Percentiles rank a stretch among this genome's conserved stretches.
These are phyloP conservation scores for Chaitophorus viminalis DNA, from an alignment of 2,888 invertebrate species.

Conservation along the genomic window DNA sequence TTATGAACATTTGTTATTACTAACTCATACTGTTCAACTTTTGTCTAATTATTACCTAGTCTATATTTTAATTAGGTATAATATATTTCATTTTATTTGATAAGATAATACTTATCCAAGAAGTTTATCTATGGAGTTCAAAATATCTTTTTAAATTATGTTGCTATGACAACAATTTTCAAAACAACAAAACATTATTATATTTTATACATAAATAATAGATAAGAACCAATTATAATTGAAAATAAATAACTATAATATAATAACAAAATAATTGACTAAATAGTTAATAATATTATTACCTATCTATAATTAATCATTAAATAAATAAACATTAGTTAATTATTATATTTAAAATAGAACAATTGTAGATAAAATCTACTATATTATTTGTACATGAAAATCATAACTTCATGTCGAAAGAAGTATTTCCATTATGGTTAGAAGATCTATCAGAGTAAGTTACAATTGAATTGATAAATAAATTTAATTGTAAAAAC, in stretches of 20 bases:
- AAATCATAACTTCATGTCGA: conserved; percentile 62
- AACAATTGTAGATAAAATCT: background rate
- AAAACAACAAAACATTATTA: conserved; percentile 42
- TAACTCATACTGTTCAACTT: background rate
- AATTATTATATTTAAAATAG: background rate
- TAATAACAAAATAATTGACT: background rate
- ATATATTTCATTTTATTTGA: conserved; percentile 3
- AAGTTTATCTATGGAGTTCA: conserved; percentile 38
- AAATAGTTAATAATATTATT: background rate
- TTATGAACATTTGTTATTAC: background rate
- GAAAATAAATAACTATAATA: background rate
- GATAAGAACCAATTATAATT: conserved; percentile 36
- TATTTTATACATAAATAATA: conserved; percentile 45
- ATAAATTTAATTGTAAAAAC: background rate
- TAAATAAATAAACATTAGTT: background rate
- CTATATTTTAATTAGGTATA: no score
- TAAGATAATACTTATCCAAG: conserved; percentile 39
- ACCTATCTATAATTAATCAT: background rate
- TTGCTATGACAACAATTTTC: conserved; percentile 56
- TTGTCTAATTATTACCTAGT: no score
- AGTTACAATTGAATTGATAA: conserved; percentile 60
- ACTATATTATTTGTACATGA: conserved; percentile 19
- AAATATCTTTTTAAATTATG: conserved; percentile 10
- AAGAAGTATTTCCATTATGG: conserved; percentile 67
- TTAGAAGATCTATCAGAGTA: conserved; percentile 68